A percentile compares a stretch with the other conserved stretches of the same genome.
Evolutionary conservation across 2,113 vertebrate genomes (phyloP).

Genomic region (Ariopsis seemanni): DNA sequence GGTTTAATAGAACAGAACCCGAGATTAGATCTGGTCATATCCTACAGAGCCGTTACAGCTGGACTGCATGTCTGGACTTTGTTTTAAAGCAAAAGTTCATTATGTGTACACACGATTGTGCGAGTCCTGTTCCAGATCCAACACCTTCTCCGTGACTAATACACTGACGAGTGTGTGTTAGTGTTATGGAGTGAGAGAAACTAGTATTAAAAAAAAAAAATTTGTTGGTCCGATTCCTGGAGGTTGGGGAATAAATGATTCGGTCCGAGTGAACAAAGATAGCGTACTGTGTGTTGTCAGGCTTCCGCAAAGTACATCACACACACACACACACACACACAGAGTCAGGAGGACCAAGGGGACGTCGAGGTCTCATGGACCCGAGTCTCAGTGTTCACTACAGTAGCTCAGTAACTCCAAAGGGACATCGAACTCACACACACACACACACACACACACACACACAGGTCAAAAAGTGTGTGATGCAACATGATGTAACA

Average conservation of each 20-base stretch:
- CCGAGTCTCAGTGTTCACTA: neutral
- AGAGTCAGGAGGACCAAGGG: neutral
- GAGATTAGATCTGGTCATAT: neutral
- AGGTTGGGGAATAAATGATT: no score
- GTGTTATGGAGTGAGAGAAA: neutral
- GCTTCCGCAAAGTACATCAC: neutral
- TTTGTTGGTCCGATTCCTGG: no score
- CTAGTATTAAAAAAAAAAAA: no score
- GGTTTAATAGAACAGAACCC: neutral
- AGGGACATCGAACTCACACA: neutral
- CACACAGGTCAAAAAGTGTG: neutral
- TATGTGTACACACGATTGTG: neutral
- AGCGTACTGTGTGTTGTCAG: neutral
- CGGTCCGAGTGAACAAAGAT: no score
- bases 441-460: neutral
- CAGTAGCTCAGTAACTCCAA: neutral
- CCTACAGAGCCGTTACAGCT: neutral
- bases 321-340: neutral
- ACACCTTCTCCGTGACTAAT: neutral
- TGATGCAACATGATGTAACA: constrained; percentile 40
- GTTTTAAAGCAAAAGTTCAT: neutral
- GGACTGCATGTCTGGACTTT: neutral
- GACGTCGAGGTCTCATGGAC: neutral
- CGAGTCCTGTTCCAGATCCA: neutral
- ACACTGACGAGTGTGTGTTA: neutral